These are phyloP conservation scores for Elgaria multicarinata DNA, from an alignment of 2,113 vertebrate species.

Conservation along the genomic window DNA sequence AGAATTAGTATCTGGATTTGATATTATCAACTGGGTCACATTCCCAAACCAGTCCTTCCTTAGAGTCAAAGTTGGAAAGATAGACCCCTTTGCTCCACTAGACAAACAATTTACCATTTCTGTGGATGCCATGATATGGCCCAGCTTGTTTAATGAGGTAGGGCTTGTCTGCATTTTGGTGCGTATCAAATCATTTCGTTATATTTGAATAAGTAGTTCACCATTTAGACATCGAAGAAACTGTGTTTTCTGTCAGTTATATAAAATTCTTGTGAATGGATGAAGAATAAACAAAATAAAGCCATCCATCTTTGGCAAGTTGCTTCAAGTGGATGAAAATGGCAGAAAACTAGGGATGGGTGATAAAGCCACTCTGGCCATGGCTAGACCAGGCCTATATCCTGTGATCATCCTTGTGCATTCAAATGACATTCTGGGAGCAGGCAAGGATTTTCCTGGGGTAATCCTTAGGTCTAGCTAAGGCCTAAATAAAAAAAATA, in stretches of 20 bases:
- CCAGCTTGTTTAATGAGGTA: background rate
- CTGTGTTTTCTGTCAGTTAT: background rate
- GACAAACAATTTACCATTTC: background rate
- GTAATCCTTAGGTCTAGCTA: too few relatives aligned
- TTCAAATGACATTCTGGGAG: too few relatives aligned
- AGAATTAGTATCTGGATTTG: background rate
- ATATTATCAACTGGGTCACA: conserved; percentile 12
- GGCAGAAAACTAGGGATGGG: too few relatives aligned
- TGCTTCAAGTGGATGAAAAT: too few relatives aligned
- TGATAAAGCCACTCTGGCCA: too few relatives aligned
- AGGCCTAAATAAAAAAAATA: too few relatives aligned
- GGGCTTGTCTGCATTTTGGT: background rate
- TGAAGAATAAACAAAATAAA: too few relatives aligned
- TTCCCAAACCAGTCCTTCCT: background rate
- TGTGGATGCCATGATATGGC: background rate
- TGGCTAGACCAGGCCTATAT: too few relatives aligned
- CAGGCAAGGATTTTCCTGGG: too few relatives aligned
- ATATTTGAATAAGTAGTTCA: background rate
- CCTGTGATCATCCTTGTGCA: too few relatives aligned
- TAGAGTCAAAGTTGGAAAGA: background rate
- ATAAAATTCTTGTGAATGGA: too few relatives aligned
- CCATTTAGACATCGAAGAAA: background rate
- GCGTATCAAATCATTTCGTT: background rate
- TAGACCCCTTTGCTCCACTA: background rate
- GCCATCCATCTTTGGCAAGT: too few relatives aligned